Evolutionary conservation across 2,888 invertebrate species (phyloP).

Genomic region (Oegoconia quadripuncta): DNA sequence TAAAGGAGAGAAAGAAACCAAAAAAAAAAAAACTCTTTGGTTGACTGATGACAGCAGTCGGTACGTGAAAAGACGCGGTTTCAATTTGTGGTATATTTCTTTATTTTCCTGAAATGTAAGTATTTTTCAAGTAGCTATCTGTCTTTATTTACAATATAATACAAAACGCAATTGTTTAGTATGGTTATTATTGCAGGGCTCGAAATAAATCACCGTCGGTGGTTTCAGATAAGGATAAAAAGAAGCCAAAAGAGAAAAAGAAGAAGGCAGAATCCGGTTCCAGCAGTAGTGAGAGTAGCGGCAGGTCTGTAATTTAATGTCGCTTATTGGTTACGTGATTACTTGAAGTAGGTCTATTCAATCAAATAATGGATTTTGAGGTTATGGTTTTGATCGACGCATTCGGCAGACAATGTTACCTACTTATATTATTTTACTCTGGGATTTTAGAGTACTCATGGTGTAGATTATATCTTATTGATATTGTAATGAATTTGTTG

Average conservation of each 20-base stretch:
- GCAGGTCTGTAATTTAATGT: constrained; percentile 63
- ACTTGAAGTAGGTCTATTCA: background rate
- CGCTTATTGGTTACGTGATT: constrained; percentile 5
- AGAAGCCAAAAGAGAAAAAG: constrained; percentile 79
- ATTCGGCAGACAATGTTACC: too few species aligned
- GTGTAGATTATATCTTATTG: too few species aligned
- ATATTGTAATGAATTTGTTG: background rate
- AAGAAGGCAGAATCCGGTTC: constrained; percentile 86
- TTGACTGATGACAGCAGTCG: too few species aligned
- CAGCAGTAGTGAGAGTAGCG: constrained; percentile 89
- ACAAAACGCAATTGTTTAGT: background rate
- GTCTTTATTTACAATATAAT: background rate
- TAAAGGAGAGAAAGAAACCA: too few species aligned
- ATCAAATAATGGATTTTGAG: constrained; percentile 4
- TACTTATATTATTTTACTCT: too few species aligned
- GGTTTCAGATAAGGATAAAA: constrained; percentile 85
- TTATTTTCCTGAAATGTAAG: background rate
- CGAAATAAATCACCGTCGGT: constrained; percentile 86
- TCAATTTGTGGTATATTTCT: background rate
- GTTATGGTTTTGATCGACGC: constrained; percentile 3
- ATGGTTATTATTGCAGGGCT: constrained; percentile 78
- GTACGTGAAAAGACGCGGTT: background rate
- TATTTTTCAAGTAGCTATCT: background rate
- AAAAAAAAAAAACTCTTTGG: too few species aligned
- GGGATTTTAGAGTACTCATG: too few species aligned